These are phyloP conservation scores for Tillus elongatus DNA, from an alignment of 2,888 invertebrate species.

Conservation along the genomic window DNA sequence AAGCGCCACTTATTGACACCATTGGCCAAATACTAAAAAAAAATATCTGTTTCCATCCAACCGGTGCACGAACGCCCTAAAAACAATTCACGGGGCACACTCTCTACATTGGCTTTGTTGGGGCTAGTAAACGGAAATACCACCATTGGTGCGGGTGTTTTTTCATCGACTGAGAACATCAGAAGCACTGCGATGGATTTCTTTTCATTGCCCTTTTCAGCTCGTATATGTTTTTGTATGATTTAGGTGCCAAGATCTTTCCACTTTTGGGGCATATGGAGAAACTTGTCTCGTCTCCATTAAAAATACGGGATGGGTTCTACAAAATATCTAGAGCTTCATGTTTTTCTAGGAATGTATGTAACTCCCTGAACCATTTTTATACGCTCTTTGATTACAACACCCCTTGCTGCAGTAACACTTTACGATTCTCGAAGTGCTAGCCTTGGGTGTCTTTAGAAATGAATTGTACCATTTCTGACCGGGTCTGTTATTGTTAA, in stretches of 20 bases:
- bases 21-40: not conserved
- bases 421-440: not conserved
- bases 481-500: constrained; percentile 1
- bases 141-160: not conserved
- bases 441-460: constrained; percentile 3
- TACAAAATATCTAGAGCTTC: too few relatives aligned
- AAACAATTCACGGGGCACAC: not conserved
- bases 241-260: not conserved
- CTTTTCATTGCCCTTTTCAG: too few relatives aligned
- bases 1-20: not conserved
- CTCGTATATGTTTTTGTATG: too few relatives aligned
- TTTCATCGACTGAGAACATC: too few relatives aligned
- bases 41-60: constrained; percentile 1
- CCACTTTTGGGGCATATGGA: constrained; percentile 7
- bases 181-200: too few relatives aligned
- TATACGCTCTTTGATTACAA: not conserved
- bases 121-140: not conserved
- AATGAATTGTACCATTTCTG: constrained; percentile 5
- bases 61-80: not conserved
- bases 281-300: constrained; percentile 3
- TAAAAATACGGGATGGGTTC: not conserved
- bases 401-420: not conserved
- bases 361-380: constrained; percentile 2
- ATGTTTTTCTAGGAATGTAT: not conserved
- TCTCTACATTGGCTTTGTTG: not conserved